phyloP scores from a whole-genome alignment of 2,113 vertebrate genomes.

The Ceratotherium simum region DNA sequence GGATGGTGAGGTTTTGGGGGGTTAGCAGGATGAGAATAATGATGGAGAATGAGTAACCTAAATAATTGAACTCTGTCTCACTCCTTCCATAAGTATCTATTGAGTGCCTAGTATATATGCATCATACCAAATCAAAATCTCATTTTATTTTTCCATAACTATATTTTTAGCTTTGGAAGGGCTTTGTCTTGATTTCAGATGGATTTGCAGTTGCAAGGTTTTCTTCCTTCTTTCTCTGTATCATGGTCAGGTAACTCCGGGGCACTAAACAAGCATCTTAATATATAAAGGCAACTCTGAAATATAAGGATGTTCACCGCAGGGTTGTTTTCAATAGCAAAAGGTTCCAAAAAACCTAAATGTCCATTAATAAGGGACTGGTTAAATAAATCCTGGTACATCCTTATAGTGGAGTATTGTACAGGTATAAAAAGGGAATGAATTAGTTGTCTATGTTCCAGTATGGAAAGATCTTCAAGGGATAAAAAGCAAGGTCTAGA shows the following conservation, averaged over 20 bases:
- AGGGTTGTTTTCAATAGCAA: neutral
- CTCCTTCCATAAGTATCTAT: neutral
- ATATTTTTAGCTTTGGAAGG: neutral
- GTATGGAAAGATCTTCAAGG: neutral
- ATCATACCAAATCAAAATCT: neutral
- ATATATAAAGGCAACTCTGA: constrained; percentile 38
- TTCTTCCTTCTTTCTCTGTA: neutral
- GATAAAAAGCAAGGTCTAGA: neutral
- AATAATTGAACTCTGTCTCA: neutral
- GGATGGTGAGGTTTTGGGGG: neutral
- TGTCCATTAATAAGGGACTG: neutral
- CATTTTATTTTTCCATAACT: neutral
- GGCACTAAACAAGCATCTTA: neutral
- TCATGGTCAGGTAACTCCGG: neutral
- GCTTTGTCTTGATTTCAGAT: constrained; percentile 28
- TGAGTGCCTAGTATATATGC: neutral
- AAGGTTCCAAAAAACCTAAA: neutral
- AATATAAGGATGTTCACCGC: neutral
- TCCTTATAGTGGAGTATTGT: neutral
- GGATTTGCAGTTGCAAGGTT: neutral
- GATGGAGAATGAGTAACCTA: neutral
- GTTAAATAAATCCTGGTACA: neutral
- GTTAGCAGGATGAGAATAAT: neutral
- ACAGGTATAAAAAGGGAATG: neutral
- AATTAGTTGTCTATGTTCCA: neutral